Evolutionary conservation across 2,113 vertebrate species (phyloP), one percentile per base, ranked within the genome.

Genomic region (Lycocorax pyrrhopterus): DNA sequence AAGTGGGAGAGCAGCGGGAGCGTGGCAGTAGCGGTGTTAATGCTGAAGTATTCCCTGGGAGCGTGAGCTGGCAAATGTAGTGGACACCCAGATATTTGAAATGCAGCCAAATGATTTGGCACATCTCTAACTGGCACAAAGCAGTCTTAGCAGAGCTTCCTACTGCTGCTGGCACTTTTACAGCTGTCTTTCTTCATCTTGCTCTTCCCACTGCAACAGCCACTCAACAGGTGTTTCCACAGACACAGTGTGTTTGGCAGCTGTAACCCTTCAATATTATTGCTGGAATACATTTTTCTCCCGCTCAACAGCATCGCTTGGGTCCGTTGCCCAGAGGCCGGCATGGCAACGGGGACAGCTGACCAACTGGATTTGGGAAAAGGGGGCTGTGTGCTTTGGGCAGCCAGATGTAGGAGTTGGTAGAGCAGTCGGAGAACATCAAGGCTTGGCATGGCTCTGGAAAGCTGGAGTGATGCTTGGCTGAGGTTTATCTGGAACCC

Each of bases 171-270:
- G 98, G 98, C 98, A 88, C 95, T 95, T 89, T 49, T 95, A 95
- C 97, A 98, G 97, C 97, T 97, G 98, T 98, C 98, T 97, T 96
- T 97, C 97, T 98, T 98, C 98, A 95, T 98, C 97, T 97, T 90
- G 91, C 96, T 97, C 97, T 96, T 95, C 92, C 97, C 96, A 88
- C 94, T 96, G 84, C 96, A 74, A 46, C 47, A 84, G 96, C 96
- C 10, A 93, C 97, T 94, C 98, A 98, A 98, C 98, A 98, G 98
- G 98, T 98, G 98, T 96, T 98, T 97, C 97, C 97, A 98, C 95
- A 95, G 97, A 95, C 97, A 90, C 97, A 93, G 97, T 27, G 97
- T 90, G 97, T 94, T 97, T 97, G 98, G 98, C 98, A 98, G 97
- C 97, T 96, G 90, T 66, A 95, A 76, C 96, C 95, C 95, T 96